Evolutionary conservation across 2,888 invertebrate genomes (phyloP), one percentile per base, ranked within the genome.

Genomic region (Biston betularia): DNA sequence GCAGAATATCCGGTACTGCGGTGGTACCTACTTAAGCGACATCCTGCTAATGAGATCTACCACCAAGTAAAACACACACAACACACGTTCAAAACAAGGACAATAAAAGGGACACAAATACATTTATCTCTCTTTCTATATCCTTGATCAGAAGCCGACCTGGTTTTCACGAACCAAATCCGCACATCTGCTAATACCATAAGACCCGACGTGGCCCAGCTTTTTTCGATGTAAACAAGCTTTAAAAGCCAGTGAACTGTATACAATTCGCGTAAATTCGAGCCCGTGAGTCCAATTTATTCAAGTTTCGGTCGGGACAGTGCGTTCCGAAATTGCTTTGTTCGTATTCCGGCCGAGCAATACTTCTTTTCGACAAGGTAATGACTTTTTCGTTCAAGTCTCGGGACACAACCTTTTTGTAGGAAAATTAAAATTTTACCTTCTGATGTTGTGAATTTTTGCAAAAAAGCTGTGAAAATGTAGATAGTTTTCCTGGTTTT

Each of bases 371-470:
- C 24, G 57, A 48, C 40, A 58, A 49, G 40, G 58, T 58, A 58
- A 58, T 58, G 58, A 49, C 48, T 58, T 58, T 58, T 58, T 49
- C 40, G 57, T 12, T 33, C 53, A 15, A 54, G 6, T 11, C 53
- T 53, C 53, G 33, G 42, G 24, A 42, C 24, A 53, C 50, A 53
- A 38, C 40, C 42, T 42, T 34, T 56, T 35, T n/a, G 58, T 40
- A 38, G 14, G 57, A 58, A 58, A 49, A 58, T 58, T 58, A 58
- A 58, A 46, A 49, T 42, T 58, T 58, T 33, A 58, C 24, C 35
- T 11, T 49, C 38, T 38, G 48, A 58, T 58, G 58, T 58, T 40
- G 48, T 12, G 42, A 58, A 24, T 38, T 49, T 58, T 58, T 40
- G 48, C 42, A 12, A 11, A 44, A 6, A 44, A 44, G 12, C 44